Percentiles rank a stretch among this genome's conserved stretches.
These are phyloP conservation scores for Drosophila leontia DNA, from an alignment of 1,140 invertebrate species.

Conservation along the genomic window DNA sequence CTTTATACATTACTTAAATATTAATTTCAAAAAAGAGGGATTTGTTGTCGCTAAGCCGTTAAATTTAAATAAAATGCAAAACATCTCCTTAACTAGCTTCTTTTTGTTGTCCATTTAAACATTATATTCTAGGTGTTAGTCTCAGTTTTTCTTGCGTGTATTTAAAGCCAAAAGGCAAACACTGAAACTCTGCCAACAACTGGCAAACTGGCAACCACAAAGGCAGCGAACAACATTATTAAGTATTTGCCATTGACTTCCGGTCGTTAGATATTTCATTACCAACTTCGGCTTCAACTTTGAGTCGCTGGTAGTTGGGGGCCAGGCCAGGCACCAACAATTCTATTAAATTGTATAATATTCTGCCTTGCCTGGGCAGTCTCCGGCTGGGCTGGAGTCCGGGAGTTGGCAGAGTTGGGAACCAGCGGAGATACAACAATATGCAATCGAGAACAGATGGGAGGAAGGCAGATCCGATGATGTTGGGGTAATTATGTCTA, in stretches of 20 bases:
- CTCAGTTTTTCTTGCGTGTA: conserved; percentile 24
- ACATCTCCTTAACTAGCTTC: neutral
- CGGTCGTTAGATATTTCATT: conserved; percentile 84
- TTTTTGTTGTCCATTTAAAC: neutral
- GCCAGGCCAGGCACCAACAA: conserved; percentile 16
- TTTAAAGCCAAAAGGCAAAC: conserved; percentile 42
- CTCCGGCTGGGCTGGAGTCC: neutral
- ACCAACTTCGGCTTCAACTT: conserved; percentile 63
- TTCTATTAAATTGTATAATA: conserved; percentile 66
- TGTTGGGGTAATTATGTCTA: conserved; percentile 39
- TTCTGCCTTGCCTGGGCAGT: conserved; percentile 37
- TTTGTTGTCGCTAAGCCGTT: too few relatives aligned
- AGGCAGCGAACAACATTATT: conserved; percentile 76
- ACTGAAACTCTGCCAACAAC: conserved; percentile 24
- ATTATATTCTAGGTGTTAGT: neutral
- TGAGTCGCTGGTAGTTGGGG: conserved; percentile 15
- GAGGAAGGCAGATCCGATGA: conserved; percentile 24
- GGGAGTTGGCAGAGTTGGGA: conserved; percentile 4
- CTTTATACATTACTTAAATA: too few relatives aligned
- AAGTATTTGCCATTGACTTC: conserved; percentile 83
- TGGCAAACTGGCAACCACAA: conserved; percentile 55
- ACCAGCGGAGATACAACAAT: conserved; percentile 25
- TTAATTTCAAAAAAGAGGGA: neutral
- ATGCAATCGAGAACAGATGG: conserved; percentile 47
- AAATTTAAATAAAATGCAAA: neutral